Percentiles rank a stretch among this genome's conserved stretches.
Evolutionary conservation across 2,888 invertebrate species (phyloP).

Genomic region (Leucophenga maculata): DNA sequence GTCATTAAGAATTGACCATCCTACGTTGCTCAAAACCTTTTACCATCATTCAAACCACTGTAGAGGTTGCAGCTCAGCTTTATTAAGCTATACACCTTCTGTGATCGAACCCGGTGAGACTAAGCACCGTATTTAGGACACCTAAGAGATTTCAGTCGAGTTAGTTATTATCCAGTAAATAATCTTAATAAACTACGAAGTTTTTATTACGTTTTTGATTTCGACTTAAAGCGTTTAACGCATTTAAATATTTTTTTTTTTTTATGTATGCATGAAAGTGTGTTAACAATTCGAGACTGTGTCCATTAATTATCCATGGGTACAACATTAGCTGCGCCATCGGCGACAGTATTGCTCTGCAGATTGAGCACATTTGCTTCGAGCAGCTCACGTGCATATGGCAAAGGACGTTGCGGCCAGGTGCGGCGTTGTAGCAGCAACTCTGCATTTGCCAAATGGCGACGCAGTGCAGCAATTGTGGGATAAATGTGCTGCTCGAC

Average conservation of each 20-base stretch:
- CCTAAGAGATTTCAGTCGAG: background rate
- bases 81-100: no score
- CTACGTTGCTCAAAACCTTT: no score
- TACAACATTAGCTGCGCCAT: constrained; percentile 38
- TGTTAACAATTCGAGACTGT: no score
- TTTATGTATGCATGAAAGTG: background rate
- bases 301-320: constrained; percentile 15
- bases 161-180: no score
- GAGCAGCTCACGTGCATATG: constrained; percentile 61
- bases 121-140: no score
- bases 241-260: background rate
- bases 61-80: no score
- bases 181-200: constrained; percentile 4
- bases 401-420: constrained; percentile 78
- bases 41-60: no score
- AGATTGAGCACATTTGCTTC: constrained; percentile 44
- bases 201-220: background rate
- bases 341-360: constrained; percentile 22
- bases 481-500: constrained; percentile 80
- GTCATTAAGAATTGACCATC: no score
- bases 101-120: no score
- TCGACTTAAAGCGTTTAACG: constrained; percentile 12
- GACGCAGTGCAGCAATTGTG: constrained; percentile 72
- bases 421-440: constrained; percentile 73
- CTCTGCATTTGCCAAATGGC: constrained; percentile 74